Conservation (phyloP, 2,113 vertebrate genomes). For the Propithecus coquereli region DNA sequence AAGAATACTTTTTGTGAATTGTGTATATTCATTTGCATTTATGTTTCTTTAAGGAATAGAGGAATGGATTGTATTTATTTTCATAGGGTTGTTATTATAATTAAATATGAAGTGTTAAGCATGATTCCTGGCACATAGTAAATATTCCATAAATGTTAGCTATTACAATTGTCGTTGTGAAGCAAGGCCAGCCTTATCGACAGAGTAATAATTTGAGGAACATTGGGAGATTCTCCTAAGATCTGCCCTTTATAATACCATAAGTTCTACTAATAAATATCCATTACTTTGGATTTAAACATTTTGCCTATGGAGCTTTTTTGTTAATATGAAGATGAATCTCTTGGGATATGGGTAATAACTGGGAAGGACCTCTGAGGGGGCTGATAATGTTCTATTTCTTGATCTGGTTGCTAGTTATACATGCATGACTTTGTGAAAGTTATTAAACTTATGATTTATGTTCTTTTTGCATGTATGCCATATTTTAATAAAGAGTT, state of each 20-base stretch:
- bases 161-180: background rate
- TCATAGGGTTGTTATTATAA: background rate
- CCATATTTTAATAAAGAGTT: background rate
- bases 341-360: background rate
- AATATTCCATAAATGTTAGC: background rate
- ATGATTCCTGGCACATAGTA: background rate
- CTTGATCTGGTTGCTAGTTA: background rate
- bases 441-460: background rate
- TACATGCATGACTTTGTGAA: background rate
- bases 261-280: background rate
- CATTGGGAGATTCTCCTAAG: background rate
- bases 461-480: background rate
- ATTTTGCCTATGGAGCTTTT: background rate
- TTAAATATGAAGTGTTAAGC: background rate
- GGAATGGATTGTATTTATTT: background rate
- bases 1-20: background rate
- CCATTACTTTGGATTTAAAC: slow-evolving; percentile 8
- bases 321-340: background rate
- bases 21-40: background rate
- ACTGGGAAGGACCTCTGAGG: background rate
- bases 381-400: background rate
- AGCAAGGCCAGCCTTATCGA: background rate
- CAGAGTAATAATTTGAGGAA: background rate
- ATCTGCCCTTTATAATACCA: background rate
- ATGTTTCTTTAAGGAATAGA: background rate